Evolutionary conservation across 2,888 invertebrate species (phyloP), one percentile per base, ranked within the genome.

Genomic region (Craniophora ligustri): DNA sequence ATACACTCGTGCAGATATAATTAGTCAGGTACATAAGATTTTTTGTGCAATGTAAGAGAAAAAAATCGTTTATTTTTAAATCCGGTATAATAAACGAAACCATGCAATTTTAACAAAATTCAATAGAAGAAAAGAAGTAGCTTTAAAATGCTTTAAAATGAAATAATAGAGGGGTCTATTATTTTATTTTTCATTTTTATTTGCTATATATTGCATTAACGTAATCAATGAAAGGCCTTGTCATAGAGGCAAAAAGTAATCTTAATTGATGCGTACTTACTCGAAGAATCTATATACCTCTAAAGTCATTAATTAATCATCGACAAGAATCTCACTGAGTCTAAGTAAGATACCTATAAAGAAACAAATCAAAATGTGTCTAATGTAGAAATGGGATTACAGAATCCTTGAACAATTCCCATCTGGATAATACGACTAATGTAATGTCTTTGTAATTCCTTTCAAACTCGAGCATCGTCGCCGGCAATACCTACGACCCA

Each of bases 391-490:
- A 51, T 23, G 39, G 23, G n/a, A 54, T 58, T 45, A 65, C 23
- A 49, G 28, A 44, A 54, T 44, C 48, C 45, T 45, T 67, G 40
- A 66, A 66, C 53, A 67, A 70, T 72, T 61, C 63, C 55, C 45
- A 61, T 53, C 40, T 62, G 72, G 63, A 71, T 76, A 71, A 68
- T 55, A 55, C 41, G 59, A 54, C 70, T 73, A 65, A 79, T 71
- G 67, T 70, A 70, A 72, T 72, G 62, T 72, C 59, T 71, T 35
- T 50, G 59, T 74, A 73, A 79, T 73, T 73, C 70, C 64, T 48
- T 50, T 54, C 41, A 46, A 61, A 64, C 48, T 64, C 55, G 44
- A 68, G 58, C 50, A 48, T 26, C 46, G 46, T 15, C 47, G 34
- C 34, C 34, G 16, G 16, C 5, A 28, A 32, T 36, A 13, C 46